phyloP scores from a whole-genome alignment of 2,797 vertebrate genomes.

The Pachyuromys duprasi region DNA sequence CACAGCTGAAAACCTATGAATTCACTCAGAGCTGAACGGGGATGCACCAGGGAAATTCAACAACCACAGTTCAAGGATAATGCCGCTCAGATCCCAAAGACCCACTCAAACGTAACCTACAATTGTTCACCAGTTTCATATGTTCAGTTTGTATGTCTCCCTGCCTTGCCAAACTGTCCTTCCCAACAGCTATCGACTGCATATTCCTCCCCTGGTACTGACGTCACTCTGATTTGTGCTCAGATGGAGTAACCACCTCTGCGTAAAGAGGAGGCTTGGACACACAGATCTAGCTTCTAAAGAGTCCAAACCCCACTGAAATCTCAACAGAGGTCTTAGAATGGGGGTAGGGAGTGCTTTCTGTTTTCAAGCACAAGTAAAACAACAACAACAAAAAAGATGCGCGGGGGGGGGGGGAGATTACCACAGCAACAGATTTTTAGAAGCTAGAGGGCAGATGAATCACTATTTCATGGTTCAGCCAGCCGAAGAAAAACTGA shows the following conservation, averaged over 20 bases:
- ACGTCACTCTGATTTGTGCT: conserved; percentile 10
- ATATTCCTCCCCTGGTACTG: neutral
- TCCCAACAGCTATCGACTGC: neutral
- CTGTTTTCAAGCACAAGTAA: conserved; percentile 22
- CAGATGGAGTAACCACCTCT: neutral
- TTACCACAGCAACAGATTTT: neutral
- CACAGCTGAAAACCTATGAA: neutral
- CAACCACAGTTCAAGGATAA: neutral
- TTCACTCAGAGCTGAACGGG: neutral
- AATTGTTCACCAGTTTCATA: neutral
- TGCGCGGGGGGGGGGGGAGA: neutral
- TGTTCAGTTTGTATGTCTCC: neutral
- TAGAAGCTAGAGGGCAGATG: neutral
- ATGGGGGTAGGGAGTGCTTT: neutral
- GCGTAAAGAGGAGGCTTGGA: neutral
- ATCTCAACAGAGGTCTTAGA: neutral
- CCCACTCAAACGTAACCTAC: neutral
- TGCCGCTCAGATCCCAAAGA: neutral
- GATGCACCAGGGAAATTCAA: neutral
- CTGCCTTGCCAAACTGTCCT: neutral
- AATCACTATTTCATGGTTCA: neutral
- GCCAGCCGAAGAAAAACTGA: neutral
- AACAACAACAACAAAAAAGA: neutral
- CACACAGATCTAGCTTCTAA: neutral
- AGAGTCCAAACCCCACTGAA: neutral